Percentiles rank a stretch among this genome's conserved stretches.
Evolutionary conservation across 1,140 invertebrate genomes (phyloP).

Genomic region (Ruditapes philippinarum): DNA sequence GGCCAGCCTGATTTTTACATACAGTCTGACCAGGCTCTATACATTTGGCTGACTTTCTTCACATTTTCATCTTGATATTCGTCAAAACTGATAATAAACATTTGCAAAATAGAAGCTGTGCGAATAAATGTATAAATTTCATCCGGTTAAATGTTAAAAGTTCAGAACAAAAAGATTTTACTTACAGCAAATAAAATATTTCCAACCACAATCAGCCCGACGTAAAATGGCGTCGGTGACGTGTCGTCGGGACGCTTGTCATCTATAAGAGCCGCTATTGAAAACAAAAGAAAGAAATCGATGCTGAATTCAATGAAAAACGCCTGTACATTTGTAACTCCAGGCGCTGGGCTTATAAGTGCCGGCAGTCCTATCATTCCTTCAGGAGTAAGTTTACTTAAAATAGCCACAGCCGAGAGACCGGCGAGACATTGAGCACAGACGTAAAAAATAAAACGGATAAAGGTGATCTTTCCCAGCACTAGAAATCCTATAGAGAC

Average conservation of each 20-base stretch:
- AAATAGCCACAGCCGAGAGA: conserved; percentile 76
- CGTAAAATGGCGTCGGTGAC: conserved; percentile 95
- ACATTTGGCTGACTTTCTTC: too few species aligned
- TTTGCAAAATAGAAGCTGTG: too few species aligned
- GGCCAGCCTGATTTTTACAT: too few species aligned
- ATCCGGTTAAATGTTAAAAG: too few species aligned
- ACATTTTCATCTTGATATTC: too few species aligned
- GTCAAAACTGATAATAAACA: too few species aligned
- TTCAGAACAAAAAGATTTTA: neutral
- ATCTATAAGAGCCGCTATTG: conserved; percentile 95
- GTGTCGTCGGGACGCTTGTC: conserved; percentile 91
- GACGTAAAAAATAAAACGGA: conserved; percentile 90
- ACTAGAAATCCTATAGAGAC: conserved; percentile 86
- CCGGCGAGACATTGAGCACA: conserved; percentile 79
- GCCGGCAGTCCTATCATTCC: conserved; percentile 73
- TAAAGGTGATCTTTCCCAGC: conserved; percentile 92
- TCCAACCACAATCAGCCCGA: conserved; percentile 89
- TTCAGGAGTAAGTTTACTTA: conserved; percentile 69
- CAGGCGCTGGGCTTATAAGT: conserved; percentile 67
- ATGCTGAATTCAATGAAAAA: conserved; percentile 94
- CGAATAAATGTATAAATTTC: too few species aligned
- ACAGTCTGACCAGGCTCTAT: too few species aligned
- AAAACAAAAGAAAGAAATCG: conserved; percentile 95
- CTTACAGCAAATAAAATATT: conserved; percentile 80
- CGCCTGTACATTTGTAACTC: conserved; percentile 89